Evolutionary conservation across 2,113 vertebrate genomes (phyloP).

Genomic region (Daubentonia madagascariensis): DNA sequence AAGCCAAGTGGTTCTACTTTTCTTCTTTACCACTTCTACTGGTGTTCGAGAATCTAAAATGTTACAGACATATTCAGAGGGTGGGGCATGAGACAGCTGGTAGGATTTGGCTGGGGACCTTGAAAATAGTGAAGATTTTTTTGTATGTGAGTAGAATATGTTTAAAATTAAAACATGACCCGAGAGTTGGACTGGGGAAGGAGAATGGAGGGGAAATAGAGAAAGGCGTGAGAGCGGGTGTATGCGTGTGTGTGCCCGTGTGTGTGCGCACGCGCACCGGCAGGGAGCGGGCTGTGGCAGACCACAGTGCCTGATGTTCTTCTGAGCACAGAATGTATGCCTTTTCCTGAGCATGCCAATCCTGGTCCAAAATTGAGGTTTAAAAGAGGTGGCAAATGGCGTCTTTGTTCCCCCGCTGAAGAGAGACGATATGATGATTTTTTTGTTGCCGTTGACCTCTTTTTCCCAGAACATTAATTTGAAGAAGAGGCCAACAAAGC

Average conservation of each 20-base stretch:
- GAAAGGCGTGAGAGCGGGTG: background rate
- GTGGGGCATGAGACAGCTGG: background rate
- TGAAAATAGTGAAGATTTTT: background rate
- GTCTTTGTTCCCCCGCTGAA: background rate
- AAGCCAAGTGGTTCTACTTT: background rate
- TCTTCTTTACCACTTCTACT: background rate
- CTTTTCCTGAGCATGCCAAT: background rate
- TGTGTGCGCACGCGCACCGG: too few species aligned
- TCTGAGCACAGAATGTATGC: background rate
- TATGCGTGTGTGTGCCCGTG: too few species aligned
- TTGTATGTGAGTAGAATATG: background rate
- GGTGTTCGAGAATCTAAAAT: background rate
- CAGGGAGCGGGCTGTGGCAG: background rate
- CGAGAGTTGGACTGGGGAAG: background rate
- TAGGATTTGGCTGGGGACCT: background rate
- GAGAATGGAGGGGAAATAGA: background rate
- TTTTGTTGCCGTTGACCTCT: conserved; percentile 16
- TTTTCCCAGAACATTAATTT: conserved; percentile 42
- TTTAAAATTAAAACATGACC: background rate
- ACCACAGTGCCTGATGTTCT: conserved; percentile 27
- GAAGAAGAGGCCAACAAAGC: conserved; percentile 32
- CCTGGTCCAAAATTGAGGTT: background rate
- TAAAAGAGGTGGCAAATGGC: background rate
- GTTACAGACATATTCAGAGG: background rate
- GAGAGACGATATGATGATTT: background rate